phyloP scores from a whole-genome alignment of 2,113 vertebrate species.

The Rousettus leschenaultii region DNA sequence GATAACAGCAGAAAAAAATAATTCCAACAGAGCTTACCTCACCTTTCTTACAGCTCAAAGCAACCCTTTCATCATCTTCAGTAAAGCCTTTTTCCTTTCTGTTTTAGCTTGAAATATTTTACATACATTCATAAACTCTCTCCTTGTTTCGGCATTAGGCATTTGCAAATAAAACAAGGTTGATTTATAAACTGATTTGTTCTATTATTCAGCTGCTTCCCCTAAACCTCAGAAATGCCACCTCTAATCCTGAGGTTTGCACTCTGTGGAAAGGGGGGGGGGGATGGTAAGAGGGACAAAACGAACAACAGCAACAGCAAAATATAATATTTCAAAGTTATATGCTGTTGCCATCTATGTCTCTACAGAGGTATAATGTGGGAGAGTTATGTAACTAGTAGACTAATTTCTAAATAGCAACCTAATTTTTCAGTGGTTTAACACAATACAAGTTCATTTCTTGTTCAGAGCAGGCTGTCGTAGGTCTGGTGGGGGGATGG shows the following conservation, averaged over 20 bases:
- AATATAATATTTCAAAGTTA: not conserved
- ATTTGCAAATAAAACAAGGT: not conserved
- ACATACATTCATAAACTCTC: not conserved
- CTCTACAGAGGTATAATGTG: not conserved
- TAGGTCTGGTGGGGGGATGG: not conserved
- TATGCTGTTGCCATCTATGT: not conserved
- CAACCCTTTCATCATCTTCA: not conserved
- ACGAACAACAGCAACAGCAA: not conserved
- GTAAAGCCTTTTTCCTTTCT: not conserved
- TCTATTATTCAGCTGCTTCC: not conserved
- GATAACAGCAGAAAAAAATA: not conserved
- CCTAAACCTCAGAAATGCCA: not conserved
- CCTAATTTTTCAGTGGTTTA: not conserved
- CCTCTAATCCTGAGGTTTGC: not conserved
- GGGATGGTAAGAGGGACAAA: not conserved
- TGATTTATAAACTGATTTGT: not conserved
- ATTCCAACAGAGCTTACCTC: not conserved
- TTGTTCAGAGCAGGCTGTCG: not conserved
- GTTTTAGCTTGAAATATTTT: not conserved
- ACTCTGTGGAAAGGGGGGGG: not conserved
- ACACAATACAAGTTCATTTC: not conserved
- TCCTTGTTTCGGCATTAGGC: not conserved
- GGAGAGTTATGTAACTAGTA: not conserved
- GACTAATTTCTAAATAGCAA: not conserved
- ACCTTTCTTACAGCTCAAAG: not conserved